A percentile compares a stretch with the other conserved stretches of the same genome.
Conservation (phyloP, 2,113 vertebrate species). For the Condylura cristata region DNA sequence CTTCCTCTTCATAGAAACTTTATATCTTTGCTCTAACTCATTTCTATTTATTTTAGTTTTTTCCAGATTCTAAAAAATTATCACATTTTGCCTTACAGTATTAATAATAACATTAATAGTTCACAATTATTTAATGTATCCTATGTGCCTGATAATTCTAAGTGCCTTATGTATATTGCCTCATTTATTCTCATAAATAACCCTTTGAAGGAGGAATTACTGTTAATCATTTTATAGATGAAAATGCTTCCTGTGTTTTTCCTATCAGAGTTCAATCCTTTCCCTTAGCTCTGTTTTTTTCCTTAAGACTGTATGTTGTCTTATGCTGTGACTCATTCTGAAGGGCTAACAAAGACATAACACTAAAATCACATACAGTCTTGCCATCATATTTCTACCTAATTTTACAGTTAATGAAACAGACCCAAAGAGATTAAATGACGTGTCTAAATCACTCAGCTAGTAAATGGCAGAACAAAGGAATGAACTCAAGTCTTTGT, state of each 20-base stretch:
- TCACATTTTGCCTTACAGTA: slow-evolving; percentile 42
- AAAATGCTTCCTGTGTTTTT: not conserved
- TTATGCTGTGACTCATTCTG: slow-evolving; percentile 15
- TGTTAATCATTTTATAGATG: not conserved
- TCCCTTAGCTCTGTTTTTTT: not conserved
- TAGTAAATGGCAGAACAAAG: not conserved
- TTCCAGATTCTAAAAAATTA: not conserved
- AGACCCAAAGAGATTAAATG: not conserved
- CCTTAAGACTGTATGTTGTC: not conserved
- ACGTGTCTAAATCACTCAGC: not conserved
- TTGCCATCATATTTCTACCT: slow-evolving; percentile 27
- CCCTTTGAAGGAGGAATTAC: slow-evolving; percentile 1
- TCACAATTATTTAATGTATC: slow-evolving; percentile 13
- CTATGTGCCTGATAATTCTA: not conserved
- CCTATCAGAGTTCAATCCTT: not conserved
- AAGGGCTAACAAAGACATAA: slow-evolving; percentile 10
- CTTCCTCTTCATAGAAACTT: not conserved
- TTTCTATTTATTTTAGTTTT: slow-evolving; percentile 40
- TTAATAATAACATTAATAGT: slow-evolving; percentile 14
- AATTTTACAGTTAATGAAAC: slow-evolving; percentile 9
- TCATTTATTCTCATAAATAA: not conserved
- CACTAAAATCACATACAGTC: not conserved
- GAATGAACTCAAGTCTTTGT: not conserved
- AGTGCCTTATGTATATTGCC: not conserved
- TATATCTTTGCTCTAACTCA: slow-evolving; percentile 19